Percentiles rank a stretch among this genome's conserved stretches.
These are phyloP conservation scores for Strigamia crassipes DNA, from an alignment of 2,888 invertebrate genomes.

Conservation along the genomic window DNA sequence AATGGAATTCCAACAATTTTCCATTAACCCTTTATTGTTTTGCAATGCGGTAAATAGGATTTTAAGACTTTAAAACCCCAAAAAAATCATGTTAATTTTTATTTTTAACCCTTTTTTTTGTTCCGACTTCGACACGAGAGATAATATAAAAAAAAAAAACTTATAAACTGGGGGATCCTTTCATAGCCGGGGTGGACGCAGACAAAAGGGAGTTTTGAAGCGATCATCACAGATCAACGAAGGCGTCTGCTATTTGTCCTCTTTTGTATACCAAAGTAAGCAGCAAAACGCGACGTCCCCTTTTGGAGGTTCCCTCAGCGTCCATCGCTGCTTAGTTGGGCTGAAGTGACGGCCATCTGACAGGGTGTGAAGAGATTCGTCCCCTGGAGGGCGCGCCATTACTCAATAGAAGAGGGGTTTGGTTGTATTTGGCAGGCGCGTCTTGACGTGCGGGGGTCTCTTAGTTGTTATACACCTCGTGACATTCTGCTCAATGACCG, in stretches of 20 bases:
- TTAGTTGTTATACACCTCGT: constrained; percentile 24
- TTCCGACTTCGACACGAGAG: not conserved
- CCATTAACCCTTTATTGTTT: not conserved
- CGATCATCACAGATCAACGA: constrained; percentile 31
- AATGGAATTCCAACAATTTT: not conserved
- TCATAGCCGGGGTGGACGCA: not conserved
- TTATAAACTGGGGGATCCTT: not conserved
- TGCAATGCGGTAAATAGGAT: not conserved
- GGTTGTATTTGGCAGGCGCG: constrained; percentile 24
- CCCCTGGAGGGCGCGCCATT: constrained; percentile 32
- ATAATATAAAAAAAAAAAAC: not conserved
- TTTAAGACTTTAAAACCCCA: no score
- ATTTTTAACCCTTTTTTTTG: not conserved
- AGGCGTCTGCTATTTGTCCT: constrained; percentile 34
- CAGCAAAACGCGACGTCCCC: constrained; percentile 7
- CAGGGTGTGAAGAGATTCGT: constrained; percentile 34
- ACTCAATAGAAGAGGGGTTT: constrained; percentile 14
- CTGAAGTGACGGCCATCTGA: constrained; percentile 30
- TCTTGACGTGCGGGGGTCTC: constrained; percentile 25
- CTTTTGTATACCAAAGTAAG: constrained; percentile 6
- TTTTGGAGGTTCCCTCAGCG: not conserved
- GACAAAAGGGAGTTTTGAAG: constrained; percentile 5
- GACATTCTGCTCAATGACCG: constrained; percentile 34
- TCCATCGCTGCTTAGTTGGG: constrained; percentile 22
- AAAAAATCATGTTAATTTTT: no score